Percentiles rank a stretch among this genome's conserved stretches.
Conservation (phyloP, 2,113 vertebrate genomes). For the Oryzias celebensis region DNA sequence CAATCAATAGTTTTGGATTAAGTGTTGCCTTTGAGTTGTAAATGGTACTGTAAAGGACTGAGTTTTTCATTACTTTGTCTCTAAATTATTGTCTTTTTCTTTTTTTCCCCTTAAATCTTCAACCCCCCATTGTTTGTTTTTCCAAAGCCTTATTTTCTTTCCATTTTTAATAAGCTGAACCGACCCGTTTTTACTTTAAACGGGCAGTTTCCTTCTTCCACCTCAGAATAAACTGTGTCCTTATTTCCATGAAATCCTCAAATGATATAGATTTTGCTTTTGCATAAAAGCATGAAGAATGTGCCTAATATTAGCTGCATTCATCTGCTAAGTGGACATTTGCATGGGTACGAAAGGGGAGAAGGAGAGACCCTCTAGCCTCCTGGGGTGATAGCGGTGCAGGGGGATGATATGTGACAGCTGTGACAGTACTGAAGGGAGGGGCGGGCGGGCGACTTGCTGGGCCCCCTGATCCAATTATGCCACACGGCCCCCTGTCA, state of each 20-base stretch:
- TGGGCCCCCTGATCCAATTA: conserved; percentile 99
- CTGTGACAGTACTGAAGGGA: conserved; percentile 95
- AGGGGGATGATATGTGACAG: conserved; percentile 98
- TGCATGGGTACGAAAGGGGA: conserved; percentile 89
- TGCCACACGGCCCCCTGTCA: conserved; percentile 95
- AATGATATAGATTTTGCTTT: conserved; percentile 98
- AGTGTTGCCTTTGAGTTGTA: conserved; percentile 54
- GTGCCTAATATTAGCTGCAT: conserved; percentile 95
- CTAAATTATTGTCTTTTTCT: conserved; percentile 43
- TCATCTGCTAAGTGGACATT: conserved; percentile 99
- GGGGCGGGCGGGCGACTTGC: conserved; percentile 89
- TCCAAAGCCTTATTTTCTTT: conserved; percentile 71
- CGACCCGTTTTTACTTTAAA: conserved; percentile 95
- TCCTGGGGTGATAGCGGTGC: conserved; percentile 95
- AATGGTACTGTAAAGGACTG: conserved; percentile 63
- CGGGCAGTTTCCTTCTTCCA: conserved; percentile 89
- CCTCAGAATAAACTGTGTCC: conserved; percentile 92
- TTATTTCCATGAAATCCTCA: conserved; percentile 99
- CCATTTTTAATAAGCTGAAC: conserved; percentile 93
- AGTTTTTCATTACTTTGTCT: conserved; percentile 61
- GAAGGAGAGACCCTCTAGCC: conserved; percentile 82
- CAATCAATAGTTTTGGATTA: conserved; percentile 69
- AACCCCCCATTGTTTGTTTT: conserved; percentile 75
- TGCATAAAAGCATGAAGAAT: conserved; percentile 99
- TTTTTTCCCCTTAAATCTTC: conserved; percentile 63